A percentile compares a stretch with the other conserved stretches of the same genome.
Conservation (phyloP, 2,888 invertebrate genomes). For the Mantis religiosa region DNA sequence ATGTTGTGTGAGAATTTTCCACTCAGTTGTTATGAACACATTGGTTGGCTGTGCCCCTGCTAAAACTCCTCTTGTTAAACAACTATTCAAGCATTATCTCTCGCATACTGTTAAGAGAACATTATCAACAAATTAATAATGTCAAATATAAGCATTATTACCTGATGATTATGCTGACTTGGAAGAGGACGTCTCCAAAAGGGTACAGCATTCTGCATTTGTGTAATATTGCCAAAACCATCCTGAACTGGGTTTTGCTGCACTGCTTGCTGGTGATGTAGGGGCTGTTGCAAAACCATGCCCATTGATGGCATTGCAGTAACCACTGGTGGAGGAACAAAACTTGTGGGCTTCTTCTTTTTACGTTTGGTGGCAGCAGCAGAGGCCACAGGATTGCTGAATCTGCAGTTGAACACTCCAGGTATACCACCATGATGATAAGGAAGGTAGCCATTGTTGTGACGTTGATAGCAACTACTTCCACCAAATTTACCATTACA, state of each 20-base stretch:
- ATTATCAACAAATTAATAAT: slow-evolving; percentile 29
- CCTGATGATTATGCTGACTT: slow-evolving; percentile 47
- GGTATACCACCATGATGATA: slow-evolving; percentile 52
- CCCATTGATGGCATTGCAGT: slow-evolving; percentile 23
- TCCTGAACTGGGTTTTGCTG: not conserved
- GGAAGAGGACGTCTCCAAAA: slow-evolving; percentile 73
- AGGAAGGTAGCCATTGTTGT: slow-evolving; percentile 30
- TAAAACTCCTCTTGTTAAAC: too few species aligned
- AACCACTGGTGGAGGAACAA: slow-evolving; percentile 66
- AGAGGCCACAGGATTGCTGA: slow-evolving; percentile 65
- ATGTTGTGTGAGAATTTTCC: too few species aligned
- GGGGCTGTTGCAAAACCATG: not conserved
- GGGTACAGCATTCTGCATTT: slow-evolving; percentile 48
- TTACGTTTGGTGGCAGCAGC: slow-evolving; percentile 61
- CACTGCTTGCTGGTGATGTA: not conserved
- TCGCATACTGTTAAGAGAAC: too few species aligned
- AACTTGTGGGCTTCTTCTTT: slow-evolving; percentile 86
- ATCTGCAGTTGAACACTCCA: slow-evolving; percentile 87
- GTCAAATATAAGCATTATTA: slow-evolving; percentile 36
- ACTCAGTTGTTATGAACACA: too few species aligned
- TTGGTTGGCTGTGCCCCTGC: too few species aligned
- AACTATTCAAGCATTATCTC: too few species aligned
- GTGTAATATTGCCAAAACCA: not conserved
- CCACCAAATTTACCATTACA: slow-evolving; percentile 25
- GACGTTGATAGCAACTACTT: slow-evolving; percentile 30